A percentile compares a stretch with the other conserved stretches of the same genome.
These are phyloP conservation scores for Phortica variegata DNA, from an alignment of 1,140 invertebrate species.

Conservation along the genomic window DNA sequence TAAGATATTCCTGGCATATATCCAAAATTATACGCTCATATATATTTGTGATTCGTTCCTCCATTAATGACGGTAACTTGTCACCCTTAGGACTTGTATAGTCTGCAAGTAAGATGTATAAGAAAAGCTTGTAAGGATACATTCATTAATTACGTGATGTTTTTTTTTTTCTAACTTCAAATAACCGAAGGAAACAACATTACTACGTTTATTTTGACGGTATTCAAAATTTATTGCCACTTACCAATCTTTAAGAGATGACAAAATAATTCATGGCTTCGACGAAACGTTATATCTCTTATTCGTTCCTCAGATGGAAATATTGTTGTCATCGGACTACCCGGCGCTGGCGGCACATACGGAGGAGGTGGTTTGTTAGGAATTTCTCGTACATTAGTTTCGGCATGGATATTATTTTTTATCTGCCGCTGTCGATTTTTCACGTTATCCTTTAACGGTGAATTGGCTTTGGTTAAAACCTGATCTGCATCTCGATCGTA, in stretches of 20 bases:
- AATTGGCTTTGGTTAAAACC: too few species aligned
- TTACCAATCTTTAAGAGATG: conserved; percentile 22
- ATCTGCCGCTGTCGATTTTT: too few species aligned
- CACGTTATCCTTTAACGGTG: too few species aligned
- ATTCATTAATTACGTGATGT: not conserved
- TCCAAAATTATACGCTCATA: conserved; percentile 33
- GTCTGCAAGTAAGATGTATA: too few species aligned
- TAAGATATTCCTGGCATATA: conserved; percentile 31
- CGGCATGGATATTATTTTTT: too few species aligned
- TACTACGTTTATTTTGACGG: too few species aligned
- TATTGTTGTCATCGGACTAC: conserved; percentile 34
- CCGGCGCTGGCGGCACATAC: conserved; percentile 30
- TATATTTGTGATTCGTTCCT: conserved; percentile 34
- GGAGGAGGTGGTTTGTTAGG: conserved; percentile 37
- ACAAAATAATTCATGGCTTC: conserved; percentile 25
- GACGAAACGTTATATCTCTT: conserved; percentile 25
- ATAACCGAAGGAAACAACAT: too few species aligned
- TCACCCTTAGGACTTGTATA: conserved; percentile 11
- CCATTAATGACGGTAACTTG: conserved; percentile 19
- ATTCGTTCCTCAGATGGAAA: conserved; percentile 33
- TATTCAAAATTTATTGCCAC: not conserved
- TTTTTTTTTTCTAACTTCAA: conserved; percentile 3
- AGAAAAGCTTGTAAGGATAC: not conserved
- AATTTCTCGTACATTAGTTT: too few species aligned
- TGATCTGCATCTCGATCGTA: too few species aligned